phyloP scores from a whole-genome alignment of 2,797 vertebrate species.

The Orestias chungarensis region DNA sequence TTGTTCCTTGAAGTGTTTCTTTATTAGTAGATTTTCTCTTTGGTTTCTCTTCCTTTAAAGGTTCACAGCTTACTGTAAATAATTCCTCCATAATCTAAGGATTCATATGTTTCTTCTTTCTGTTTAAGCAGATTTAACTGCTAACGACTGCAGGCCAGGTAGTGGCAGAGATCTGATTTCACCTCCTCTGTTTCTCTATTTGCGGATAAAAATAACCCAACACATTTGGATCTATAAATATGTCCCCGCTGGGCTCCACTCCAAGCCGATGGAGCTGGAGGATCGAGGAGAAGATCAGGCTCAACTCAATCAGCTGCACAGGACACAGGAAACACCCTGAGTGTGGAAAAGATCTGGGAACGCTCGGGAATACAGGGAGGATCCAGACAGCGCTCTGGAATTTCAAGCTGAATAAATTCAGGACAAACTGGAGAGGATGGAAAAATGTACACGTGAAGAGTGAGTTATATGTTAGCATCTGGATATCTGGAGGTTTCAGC shows the following conservation, averaged over 20 bases:
- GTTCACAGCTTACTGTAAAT: too few relatives aligned
- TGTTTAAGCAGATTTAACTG: neutral
- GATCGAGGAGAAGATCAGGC: neutral
- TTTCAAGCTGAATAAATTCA: neutral
- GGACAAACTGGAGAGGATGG: too few relatives aligned
- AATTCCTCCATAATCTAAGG: too few relatives aligned
- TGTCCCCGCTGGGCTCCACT: neutral
- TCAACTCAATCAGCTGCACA: neutral
- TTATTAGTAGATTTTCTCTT: too few relatives aligned
- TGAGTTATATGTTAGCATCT: too few relatives aligned
- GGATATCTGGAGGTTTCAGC: too few relatives aligned
- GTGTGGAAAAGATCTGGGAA: too few relatives aligned
- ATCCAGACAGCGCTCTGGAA: neutral
- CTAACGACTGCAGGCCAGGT: neutral
- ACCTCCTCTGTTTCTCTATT: slow-evolving; percentile 5
- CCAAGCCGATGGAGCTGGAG: neutral
- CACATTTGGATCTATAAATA: slow-evolving; percentile 8
- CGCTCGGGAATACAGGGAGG: too few relatives aligned
- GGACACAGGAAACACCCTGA: neutral
- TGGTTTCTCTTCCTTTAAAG: too few relatives aligned
- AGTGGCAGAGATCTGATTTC: neutral
- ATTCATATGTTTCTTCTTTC: too few relatives aligned
- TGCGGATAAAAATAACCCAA: neutral
- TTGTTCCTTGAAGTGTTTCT: too few relatives aligned
- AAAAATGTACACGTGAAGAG: too few relatives aligned